phyloP scores from a whole-genome alignment of 2,888 invertebrate genomes.

The Xanthia icteritia region DNA sequence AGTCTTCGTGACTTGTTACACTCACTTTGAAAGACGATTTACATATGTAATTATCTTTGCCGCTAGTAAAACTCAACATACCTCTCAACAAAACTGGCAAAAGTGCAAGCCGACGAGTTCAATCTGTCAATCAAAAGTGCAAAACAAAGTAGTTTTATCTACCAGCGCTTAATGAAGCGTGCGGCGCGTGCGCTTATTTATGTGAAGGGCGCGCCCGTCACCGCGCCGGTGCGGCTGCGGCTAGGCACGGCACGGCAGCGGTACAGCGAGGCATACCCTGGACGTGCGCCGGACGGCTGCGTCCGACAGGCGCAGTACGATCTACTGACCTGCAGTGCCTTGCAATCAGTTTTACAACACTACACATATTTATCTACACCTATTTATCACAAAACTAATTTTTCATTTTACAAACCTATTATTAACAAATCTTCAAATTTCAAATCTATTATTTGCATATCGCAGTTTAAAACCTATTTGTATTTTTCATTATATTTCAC shows the following conservation, averaged over 20 bases:
- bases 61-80: not conserved
- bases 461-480: too few species aligned
- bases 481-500: too few species aligned
- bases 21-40: not conserved
- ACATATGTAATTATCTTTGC: not conserved
- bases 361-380: too few species aligned
- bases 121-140: not conserved
- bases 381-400: too few species aligned
- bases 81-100: not conserved
- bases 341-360: too few species aligned
- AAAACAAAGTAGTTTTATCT: constrained; percentile 5
- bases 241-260: not conserved
- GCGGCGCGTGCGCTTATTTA: too few species aligned
- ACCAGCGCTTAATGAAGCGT: not conserved
- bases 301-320: not conserved
- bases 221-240: not conserved
- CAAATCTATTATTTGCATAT: too few species aligned
- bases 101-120: not conserved
- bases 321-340: not conserved
- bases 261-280: not conserved
- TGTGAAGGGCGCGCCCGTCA: too few species aligned
- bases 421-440: too few species aligned
- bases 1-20: not conserved
- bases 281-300: constrained; percentile 5
- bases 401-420: too few species aligned